Evolutionary conservation across 2,888 invertebrate species (phyloP), one percentile per base, ranked within the genome.

Genomic region (Suillia variegata): DNA sequence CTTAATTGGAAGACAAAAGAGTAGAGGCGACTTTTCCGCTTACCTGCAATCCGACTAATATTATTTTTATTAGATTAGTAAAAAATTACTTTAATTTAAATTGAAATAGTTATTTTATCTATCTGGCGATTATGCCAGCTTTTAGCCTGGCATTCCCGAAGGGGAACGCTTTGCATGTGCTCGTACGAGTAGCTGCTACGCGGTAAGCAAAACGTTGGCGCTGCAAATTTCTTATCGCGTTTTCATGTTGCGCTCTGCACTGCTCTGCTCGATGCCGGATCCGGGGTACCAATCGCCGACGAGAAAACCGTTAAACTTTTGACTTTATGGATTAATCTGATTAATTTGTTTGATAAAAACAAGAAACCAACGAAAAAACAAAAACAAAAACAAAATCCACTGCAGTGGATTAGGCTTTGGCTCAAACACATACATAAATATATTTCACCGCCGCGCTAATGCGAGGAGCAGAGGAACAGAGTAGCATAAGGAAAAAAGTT

Each of bases 341-440:
- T 74, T 74, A 76, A 76, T 74, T 75, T 74, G 65, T 62, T 64
- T 70, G 74, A 74, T 76, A 74, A 75, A 73, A n/a, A n/a, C n/a
- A n/a, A n/a, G n/a, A n/a, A n/a, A n/a, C n/a, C n/a, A n/a, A n/a
- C n/a, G n/a, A n/a, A n/a, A n/a, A n/a, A n/a, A n/a, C n/a, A n/a
- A n/a, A n/a, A n/a, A n/a, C n/a, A n/a, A n/a, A n/a, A n/a, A n/a
- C n/a, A n/a, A n/a, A n/a, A n/a, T n/a, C n/a, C n/a, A 71, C 42
- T 59, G 55, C 55, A 15, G 59, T 38, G 59, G 59, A 59, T 59
- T 59, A 59, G 58, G 47, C 22, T 22, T 49, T 22, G n/a, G n/a
- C n/a, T n/a, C n/a, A n/a, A n/a, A n/a, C n/a, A n/a, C n/a, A n/a
- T n/a, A n/a, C n/a, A n/a, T n/a, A n/a, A n/a, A n/a, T n/a, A n/a